Evolutionary conservation across 2,113 vertebrate species (phyloP).

Genomic region (Seriola rivoliana): DNA sequence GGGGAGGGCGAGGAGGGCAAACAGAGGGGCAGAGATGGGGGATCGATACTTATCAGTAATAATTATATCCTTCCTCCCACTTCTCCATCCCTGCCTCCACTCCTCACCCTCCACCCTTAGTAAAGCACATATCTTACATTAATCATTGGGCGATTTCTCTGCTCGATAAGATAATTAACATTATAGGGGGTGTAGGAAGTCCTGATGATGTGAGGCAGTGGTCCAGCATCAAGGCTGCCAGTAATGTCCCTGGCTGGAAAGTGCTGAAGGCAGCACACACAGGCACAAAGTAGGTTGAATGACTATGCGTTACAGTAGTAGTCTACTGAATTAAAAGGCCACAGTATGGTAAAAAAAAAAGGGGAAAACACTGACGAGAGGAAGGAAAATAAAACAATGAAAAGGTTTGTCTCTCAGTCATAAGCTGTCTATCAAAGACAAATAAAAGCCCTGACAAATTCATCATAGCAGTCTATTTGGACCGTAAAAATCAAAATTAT

Average conservation of each 20-base stretch:
- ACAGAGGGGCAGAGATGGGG: constrained; percentile 75
- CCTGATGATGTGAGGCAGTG: constrained; percentile 73
- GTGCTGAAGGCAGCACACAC: constrained; percentile 69
- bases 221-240: constrained; percentile 71
- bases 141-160: constrained; percentile 80
- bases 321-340: constrained; percentile 27
- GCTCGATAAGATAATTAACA: constrained; percentile 81
- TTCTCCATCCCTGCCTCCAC: constrained; percentile 58
- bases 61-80: constrained; percentile 85
- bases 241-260: constrained; percentile 59
- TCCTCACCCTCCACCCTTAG: constrained; percentile 65
- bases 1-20: constrained; percentile 70
- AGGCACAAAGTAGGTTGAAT: constrained; percentile 21
- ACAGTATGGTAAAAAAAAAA: neutral
- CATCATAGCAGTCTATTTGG: constrained; percentile 68
- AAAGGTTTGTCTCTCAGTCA: constrained; percentile 38
- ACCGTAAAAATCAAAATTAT: constrained; percentile 78
- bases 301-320: constrained; percentile 25
- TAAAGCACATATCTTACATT: constrained; percentile 80
- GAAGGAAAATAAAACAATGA: constrained; percentile 32
- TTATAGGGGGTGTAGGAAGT: constrained; percentile 60
- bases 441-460: constrained; percentile 70
- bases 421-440: constrained; percentile 63
- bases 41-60: constrained; percentile 88
- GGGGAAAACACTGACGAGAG: neutral